Conservation (phyloP, 2,113 vertebrate species). For the Diphyllodes magnificus region DNA sequence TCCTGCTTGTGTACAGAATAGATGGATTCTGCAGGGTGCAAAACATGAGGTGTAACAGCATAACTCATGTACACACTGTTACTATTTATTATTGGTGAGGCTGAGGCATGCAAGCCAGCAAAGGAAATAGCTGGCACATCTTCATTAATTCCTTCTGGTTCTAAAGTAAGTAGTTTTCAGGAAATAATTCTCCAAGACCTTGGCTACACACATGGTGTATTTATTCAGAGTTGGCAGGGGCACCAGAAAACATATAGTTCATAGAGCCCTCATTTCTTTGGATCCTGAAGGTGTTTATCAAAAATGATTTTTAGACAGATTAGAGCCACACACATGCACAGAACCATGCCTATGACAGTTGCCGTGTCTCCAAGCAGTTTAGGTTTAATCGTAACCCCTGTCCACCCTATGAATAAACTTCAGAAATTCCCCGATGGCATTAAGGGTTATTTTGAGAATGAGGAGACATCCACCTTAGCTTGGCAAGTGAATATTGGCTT, state of each 20-base stretch:
- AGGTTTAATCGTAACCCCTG: neutral
- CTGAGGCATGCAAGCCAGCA: neutral
- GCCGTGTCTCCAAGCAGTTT: neutral
- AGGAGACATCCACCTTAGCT: neutral
- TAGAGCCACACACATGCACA: neutral
- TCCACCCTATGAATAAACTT: neutral
- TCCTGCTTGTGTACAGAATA: neutral
- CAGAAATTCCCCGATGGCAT: neutral
- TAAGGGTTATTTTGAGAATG: neutral
- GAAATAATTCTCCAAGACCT: constrained; percentile 54
- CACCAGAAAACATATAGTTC: constrained; percentile 32
- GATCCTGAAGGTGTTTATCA: constrained; percentile 13
- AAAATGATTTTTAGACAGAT: neutral
- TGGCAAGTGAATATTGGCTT: neutral
- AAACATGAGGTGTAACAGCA: constrained; percentile 20
- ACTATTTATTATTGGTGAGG: constrained; percentile 51
- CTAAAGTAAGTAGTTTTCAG: constrained; percentile 63
- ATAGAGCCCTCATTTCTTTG: neutral
- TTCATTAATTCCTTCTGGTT: constrained; percentile 65
- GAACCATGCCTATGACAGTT: neutral
- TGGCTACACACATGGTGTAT: constrained; percentile 31
- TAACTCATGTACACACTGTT: constrained; percentile 33
- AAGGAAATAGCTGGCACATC: constrained; percentile 63
- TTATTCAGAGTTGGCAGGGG: constrained; percentile 51
- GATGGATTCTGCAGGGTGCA: neutral